Percentiles rank a stretch among this genome's conserved stretches.
Conservation (phyloP, 23 tunicate genomes). For the Oikopleura dioica region DNA sequence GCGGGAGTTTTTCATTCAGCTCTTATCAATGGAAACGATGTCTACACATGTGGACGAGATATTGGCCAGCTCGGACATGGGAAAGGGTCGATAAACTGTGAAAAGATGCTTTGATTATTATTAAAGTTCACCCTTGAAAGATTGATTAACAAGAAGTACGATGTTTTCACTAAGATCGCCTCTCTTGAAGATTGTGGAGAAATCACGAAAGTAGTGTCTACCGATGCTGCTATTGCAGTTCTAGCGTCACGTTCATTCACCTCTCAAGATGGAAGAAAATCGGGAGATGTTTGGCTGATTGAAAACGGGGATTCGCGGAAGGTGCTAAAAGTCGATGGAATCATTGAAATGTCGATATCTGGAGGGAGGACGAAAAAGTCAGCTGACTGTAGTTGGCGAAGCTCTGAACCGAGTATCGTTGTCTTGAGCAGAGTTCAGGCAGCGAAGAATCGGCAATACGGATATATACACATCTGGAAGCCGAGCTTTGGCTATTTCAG, state of each 20-base stretch:
- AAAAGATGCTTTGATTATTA: background rate
- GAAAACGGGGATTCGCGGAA: background rate
- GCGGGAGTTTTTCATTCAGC: background rate
- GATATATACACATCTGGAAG: background rate
- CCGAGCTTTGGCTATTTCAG: background rate
- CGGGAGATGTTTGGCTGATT: slow-evolving; percentile 3
- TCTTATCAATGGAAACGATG: background rate
- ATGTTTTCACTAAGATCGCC: background rate
- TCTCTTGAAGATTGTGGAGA: background rate
- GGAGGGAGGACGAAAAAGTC: background rate
- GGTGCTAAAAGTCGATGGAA: background rate
- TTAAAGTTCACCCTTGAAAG: background rate
- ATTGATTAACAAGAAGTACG: background rate
- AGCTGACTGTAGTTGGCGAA: background rate
- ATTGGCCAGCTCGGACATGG: background rate
- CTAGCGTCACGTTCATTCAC: background rate
- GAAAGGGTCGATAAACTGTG: background rate
- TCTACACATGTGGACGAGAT: slow-evolving; percentile 5
- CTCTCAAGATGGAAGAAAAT: background rate
- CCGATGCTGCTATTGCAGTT: background rate
- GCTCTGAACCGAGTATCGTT: background rate
- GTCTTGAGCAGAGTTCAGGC: background rate
- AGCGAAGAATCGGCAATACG: no score
- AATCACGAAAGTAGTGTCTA: background rate
- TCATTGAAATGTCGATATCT: background rate